Percentiles rank a stretch among this genome's conserved stretches.
Evolutionary conservation across 2,888 invertebrate species (phyloP).

Genomic region (Celastrina argiolus): DNA sequence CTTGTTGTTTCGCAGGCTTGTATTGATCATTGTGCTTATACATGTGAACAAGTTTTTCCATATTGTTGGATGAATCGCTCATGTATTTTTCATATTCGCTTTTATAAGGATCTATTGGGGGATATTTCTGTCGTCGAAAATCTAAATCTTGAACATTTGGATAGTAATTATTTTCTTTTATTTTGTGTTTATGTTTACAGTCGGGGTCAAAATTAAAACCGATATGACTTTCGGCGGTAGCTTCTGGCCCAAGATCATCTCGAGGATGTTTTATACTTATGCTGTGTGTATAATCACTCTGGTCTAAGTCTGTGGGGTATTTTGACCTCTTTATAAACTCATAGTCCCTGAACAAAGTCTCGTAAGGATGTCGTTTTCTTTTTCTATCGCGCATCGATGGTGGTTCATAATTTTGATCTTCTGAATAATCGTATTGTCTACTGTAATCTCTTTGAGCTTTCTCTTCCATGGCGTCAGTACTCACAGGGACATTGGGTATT

Average conservation of each 20-base stretch:
- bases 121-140: constrained; percentile 50
- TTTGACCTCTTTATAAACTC: constrained; percentile 50
- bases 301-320: constrained; percentile 53
- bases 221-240: constrained; percentile 56
- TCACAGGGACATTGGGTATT: constrained; percentile 31
- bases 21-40: constrained; percentile 43
- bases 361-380: constrained; percentile 49
- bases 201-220: constrained; percentile 60
- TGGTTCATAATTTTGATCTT: constrained; percentile 50
- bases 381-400: constrained; percentile 47
- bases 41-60: constrained; percentile 51
- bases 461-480: constrained; percentile 43
- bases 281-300: constrained; percentile 63
- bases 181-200: constrained; percentile 61
- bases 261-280: constrained; percentile 61
- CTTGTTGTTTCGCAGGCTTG: constrained; percentile 50
- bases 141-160: constrained; percentile 50
- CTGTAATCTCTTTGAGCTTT: constrained; percentile 61
- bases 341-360: constrained; percentile 49
- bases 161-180: constrained; percentile 49
- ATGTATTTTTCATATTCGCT: constrained; percentile 55
- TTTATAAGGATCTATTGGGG: constrained; percentile 47
- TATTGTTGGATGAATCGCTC: constrained; percentile 49
- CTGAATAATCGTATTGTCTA: constrained; percentile 56
- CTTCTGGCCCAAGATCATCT: constrained; percentile 46